A percentile compares a stretch with the other conserved stretches of the same genome.
phyloP scores from a whole-genome alignment of 1,140 invertebrate species.

The Drosophila bipectinata region DNA sequence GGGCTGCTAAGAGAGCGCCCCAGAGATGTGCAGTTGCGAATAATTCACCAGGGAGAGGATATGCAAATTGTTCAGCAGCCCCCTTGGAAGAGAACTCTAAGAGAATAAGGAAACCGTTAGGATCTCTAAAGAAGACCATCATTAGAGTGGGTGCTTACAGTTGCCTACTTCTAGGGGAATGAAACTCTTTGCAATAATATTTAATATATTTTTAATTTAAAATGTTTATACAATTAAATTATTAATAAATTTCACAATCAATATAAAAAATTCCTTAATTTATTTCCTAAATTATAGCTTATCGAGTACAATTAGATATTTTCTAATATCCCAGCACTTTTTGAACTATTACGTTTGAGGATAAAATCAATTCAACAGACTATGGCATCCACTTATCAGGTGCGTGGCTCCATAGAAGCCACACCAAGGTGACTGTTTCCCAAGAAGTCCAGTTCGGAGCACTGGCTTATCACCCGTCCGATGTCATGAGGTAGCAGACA shows the following conservation, averaged over 20 bases:
- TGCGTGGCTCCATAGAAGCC: constrained; percentile 26
- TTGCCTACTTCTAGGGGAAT: constrained; percentile 25
- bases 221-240: too few relatives aligned
- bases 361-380: constrained; percentile 26
- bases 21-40: constrained; percentile 4
- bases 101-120: constrained; percentile 15
- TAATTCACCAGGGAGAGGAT: not conserved
- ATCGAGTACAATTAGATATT: constrained; percentile 41
- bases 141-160: not conserved
- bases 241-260: not conserved
- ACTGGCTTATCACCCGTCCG: constrained; percentile 54
- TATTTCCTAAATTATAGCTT: constrained; percentile 31
- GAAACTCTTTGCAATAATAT: too few relatives aligned
- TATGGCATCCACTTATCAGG: constrained; percentile 27
- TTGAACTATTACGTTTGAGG: constrained; percentile 50
- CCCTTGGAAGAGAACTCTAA: not conserved
- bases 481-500: constrained; percentile 56
- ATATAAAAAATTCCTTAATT: constrained; percentile 22
- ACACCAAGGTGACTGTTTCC: constrained; percentile 57
- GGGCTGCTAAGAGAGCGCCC: constrained; percentile 16
- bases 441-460: constrained; percentile 67
- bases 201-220: too few relatives aligned
- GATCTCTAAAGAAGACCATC: not conserved
- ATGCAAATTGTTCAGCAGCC: not conserved
- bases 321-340: constrained; percentile 69